phyloP scores from a whole-genome alignment of 2,888 invertebrate species.

The Acrobasis consociella region DNA sequence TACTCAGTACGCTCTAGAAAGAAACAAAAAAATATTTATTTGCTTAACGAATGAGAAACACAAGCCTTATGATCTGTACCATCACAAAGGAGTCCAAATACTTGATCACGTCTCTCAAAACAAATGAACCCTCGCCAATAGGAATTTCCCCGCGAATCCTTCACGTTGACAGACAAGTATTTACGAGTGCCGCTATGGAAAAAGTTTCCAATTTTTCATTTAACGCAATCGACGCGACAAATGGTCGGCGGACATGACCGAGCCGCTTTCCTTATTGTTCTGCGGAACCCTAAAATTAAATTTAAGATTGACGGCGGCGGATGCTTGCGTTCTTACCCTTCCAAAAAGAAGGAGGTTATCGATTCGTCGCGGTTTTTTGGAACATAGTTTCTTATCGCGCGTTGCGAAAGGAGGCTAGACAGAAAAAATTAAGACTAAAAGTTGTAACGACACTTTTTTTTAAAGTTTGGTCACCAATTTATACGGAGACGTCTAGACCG shows the following conservation, averaged over 20 bases:
- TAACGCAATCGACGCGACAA: constrained; percentile 59
- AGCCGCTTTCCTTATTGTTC: constrained; percentile 17
- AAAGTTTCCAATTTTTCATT: constrained; percentile 46
- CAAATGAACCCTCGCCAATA: constrained; percentile 23
- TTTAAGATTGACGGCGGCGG: constrained; percentile 20
- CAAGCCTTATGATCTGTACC: too few species aligned
- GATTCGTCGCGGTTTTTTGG: too few species aligned
- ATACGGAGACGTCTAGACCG: too few species aligned
- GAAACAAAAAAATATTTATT: too few species aligned
- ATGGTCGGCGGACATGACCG: constrained; percentile 56
- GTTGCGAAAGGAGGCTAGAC: too few species aligned
- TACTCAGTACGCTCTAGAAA: too few species aligned
- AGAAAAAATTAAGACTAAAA: too few species aligned
- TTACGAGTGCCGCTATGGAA: constrained; percentile 50
- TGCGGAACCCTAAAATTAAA: constrained; percentile 21
- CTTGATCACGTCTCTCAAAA: constrained; percentile 17
- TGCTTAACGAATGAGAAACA: too few species aligned
- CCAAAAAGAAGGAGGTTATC: too few species aligned
- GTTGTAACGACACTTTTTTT: too few species aligned
- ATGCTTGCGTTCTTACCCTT: constrained; percentile 13
- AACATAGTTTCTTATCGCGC: too few species aligned
- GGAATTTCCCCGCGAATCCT: constrained; percentile 42
- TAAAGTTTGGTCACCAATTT: too few species aligned
- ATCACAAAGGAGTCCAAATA: not conserved
- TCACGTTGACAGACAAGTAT: constrained; percentile 56